A percentile compares a stretch with the other conserved stretches of the same genome.
Conservation (phyloP, 2,888 invertebrate species). For the Sabatieria punctata region DNA sequence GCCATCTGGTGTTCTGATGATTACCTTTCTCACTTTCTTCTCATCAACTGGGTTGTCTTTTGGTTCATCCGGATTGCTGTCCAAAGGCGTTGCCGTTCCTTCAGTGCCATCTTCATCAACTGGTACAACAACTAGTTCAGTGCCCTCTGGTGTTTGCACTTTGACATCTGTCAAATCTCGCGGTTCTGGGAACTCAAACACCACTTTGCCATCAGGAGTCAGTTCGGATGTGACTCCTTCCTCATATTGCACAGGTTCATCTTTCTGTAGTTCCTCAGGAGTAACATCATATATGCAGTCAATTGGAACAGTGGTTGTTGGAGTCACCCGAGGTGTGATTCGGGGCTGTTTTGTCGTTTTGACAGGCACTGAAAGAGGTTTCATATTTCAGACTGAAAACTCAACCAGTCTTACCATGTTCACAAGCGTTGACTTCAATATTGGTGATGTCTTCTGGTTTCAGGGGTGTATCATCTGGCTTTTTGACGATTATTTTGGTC, state of each 20-base stretch:
- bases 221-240: background rate
- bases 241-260: background rate
- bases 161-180: background rate
- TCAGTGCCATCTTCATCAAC: background rate
- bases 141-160: background rate
- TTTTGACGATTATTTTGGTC: no score
- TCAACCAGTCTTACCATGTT: no score
- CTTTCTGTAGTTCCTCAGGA: background rate
- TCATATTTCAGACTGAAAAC: no score
- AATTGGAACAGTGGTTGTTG: background rate
- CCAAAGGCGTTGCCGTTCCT: background rate
- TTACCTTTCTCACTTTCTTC: no score
- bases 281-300: constrained; percentile 4
- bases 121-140: background rate
- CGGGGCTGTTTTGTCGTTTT: no score
- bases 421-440: no score
- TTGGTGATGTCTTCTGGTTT: no score
- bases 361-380: no score
- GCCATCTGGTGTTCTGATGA: background rate
- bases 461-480: no score
- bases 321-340: no score
- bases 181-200: background rate
- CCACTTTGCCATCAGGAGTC: background rate
- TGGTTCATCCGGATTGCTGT: no score
- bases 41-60: background rate